phyloP scores from a whole-genome alignment of 2,888 invertebrate genomes.

The Andricus curvator region DNA sequence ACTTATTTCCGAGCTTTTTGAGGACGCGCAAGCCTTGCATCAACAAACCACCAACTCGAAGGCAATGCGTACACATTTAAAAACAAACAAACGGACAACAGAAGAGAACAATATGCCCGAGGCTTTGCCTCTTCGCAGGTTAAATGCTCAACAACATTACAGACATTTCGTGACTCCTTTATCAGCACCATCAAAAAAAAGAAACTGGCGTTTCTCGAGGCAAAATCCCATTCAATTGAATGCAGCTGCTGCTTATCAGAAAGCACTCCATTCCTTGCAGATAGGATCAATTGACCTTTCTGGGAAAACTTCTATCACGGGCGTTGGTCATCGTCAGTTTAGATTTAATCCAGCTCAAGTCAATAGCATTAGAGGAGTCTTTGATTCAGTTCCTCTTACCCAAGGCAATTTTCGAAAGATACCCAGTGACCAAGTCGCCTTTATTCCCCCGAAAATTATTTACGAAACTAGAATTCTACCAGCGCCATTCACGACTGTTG shows the following conservation, averaged over 20 bases:
- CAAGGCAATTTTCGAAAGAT: constrained; percentile 53
- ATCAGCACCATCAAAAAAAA: not conserved
- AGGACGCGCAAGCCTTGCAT: constrained; percentile 10
- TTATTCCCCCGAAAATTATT: constrained; percentile 59
- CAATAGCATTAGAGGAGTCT: constrained; percentile 34
- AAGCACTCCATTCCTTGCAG: constrained; percentile 4
- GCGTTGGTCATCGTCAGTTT: not conserved
- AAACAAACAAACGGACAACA: not conserved
- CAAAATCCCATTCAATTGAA: constrained; percentile 22
- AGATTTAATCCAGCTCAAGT: constrained; percentile 41
- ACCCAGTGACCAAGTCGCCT: constrained; percentile 55
- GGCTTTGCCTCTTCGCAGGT: constrained; percentile 15
- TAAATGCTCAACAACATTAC: constrained; percentile 4
- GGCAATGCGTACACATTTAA: constrained; percentile 23
- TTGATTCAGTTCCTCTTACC: constrained; percentile 46
- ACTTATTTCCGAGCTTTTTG: constrained; percentile 6
- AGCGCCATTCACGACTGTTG: constrained; percentile 50
- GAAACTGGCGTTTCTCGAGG: constrained; percentile 11
- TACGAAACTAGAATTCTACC: constrained; percentile 61
- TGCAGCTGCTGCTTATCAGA: constrained; percentile 28
- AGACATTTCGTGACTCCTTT: constrained; percentile 23
- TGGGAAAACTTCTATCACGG: not conserved
- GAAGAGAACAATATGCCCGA: constrained; percentile 13
- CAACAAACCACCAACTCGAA: constrained; percentile 34
- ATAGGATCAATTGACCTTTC: constrained; percentile 28